phyloP scores from a whole-genome alignment of 1,140 invertebrate genomes.

The Oreohelix idahoensis region DNA sequence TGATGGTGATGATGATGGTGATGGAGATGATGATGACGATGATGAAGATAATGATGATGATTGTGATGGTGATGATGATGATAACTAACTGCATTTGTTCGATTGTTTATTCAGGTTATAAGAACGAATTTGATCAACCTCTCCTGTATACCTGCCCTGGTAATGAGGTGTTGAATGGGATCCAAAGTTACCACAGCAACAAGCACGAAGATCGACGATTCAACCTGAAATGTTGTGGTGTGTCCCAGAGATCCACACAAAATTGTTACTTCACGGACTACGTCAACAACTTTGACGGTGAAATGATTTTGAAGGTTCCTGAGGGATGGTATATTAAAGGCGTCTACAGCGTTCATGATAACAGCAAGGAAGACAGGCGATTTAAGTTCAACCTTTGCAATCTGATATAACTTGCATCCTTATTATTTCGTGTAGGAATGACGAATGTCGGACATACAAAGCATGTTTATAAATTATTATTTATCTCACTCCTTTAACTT shows the following conservation, averaged over 20 bases:
- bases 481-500: too few relatives aligned
- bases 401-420: neutral
- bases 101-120: slow-evolving; percentile 45
- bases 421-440: neutral
- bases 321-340: neutral
- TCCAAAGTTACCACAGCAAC: neutral
- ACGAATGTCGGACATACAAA: too few relatives aligned
- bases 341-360: slow-evolving; percentile 12
- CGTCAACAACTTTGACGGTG: neutral
- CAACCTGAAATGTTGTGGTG: neutral
- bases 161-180: slow-evolving; percentile 39
- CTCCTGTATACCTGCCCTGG: slow-evolving; percentile 35
- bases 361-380: neutral
- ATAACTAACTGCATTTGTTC: too few relatives aligned
- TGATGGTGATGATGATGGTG: too few relatives aligned
- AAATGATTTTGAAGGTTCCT: neutral
- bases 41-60: too few relatives aligned
- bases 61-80: too few relatives aligned
- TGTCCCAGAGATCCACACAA: neutral
- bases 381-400: neutral
- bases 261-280: neutral
- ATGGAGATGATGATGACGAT: too few relatives aligned
- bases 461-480: too few relatives aligned
- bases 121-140: slow-evolving; percentile 17
- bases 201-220: neutral